These are phyloP conservation scores for Oncorhynchus gorbuscha DNA, from an alignment of 2,113 vertebrate genomes.

Conservation along the genomic window DNA sequence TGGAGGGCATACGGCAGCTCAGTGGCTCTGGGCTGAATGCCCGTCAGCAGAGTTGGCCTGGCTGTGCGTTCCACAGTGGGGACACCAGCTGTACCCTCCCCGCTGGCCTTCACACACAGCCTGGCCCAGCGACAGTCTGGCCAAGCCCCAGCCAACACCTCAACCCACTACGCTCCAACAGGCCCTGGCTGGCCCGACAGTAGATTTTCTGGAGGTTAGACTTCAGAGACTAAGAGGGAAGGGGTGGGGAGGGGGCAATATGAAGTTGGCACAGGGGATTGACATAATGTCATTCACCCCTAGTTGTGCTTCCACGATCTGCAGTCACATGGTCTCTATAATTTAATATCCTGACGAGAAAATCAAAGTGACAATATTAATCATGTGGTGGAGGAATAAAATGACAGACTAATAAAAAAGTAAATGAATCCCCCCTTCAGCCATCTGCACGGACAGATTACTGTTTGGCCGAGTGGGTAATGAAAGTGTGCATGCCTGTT, in stretches of 20 bases:
- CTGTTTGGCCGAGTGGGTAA: slow-evolving; percentile 26
- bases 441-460: slow-evolving; percentile 23
- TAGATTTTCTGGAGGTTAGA: slow-evolving; percentile 28
- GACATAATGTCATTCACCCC: slow-evolving; percentile 25
- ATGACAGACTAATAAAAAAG: slow-evolving; percentile 53
- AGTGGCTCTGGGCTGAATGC: slow-evolving; percentile 45
- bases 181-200: slow-evolving; percentile 11
- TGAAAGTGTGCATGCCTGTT: slow-evolving; percentile 20
- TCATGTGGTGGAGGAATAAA: slow-evolving; percentile 53
- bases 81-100: slow-evolving; percentile 64
- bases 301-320: slow-evolving; percentile 31
- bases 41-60: slow-evolving; percentile 18
- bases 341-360: slow-evolving; percentile 37
- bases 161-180: slow-evolving; percentile 10
- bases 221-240: slow-evolving; percentile 22
- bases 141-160: slow-evolving; percentile 11
- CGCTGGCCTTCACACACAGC: slow-evolving; percentile 58
- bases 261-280: neutral
- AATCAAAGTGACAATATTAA: slow-evolving; percentile 68
- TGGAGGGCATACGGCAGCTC: slow-evolving; percentile 49
- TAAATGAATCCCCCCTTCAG: slow-evolving; percentile 21
- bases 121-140: slow-evolving; percentile 39
- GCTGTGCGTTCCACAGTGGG: slow-evolving; percentile 47
- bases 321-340: slow-evolving; percentile 32
- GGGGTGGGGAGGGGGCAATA: neutral